phyloP scores from a whole-genome alignment of 2,113 vertebrate species.

The Corythaixoides concolor region DNA sequence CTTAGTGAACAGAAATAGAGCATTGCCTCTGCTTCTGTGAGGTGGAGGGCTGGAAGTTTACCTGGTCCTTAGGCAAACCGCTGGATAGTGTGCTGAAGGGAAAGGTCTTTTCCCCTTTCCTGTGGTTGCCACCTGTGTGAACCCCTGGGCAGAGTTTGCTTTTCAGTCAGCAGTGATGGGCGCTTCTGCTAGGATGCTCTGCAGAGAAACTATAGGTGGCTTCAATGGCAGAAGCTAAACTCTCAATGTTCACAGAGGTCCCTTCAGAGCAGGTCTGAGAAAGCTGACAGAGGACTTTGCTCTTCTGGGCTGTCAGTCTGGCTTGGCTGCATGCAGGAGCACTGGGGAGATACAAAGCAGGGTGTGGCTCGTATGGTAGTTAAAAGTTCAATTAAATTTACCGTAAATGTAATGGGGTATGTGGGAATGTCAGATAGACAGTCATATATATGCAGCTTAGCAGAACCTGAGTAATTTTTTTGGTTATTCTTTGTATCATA shows the following conservation, averaged over 20 bases:
- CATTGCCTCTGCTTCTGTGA: not conserved
- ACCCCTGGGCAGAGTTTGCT: not conserved
- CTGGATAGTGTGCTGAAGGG: not conserved
- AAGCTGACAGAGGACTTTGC: not conserved
- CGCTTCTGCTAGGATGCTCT: not conserved
- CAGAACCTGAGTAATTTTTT: not conserved
- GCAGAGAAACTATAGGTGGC: accelerated
- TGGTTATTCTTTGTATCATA: not conserved
- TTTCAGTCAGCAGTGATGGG: not conserved
- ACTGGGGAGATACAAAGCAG: not conserved
- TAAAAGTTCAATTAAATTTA: not conserved
- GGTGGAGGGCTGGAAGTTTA: not conserved
- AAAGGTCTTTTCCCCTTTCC: not conserved
- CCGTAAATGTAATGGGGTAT: not conserved
- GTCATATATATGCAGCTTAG: not conserved
- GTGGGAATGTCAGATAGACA: not conserved
- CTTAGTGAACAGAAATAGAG: not conserved
- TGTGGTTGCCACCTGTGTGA: not conserved
- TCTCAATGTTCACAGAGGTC: not conserved
- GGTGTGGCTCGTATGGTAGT: not conserved
- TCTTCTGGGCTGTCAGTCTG: not conserved
- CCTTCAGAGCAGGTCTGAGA: not conserved
- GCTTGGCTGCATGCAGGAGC: accelerated
- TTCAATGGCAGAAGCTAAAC: not conserved
- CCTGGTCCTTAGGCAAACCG: not conserved